phyloP scores from a whole-genome alignment of 53 echinoderm and acorn worm species.

The Paelopatides confundens region DNA sequence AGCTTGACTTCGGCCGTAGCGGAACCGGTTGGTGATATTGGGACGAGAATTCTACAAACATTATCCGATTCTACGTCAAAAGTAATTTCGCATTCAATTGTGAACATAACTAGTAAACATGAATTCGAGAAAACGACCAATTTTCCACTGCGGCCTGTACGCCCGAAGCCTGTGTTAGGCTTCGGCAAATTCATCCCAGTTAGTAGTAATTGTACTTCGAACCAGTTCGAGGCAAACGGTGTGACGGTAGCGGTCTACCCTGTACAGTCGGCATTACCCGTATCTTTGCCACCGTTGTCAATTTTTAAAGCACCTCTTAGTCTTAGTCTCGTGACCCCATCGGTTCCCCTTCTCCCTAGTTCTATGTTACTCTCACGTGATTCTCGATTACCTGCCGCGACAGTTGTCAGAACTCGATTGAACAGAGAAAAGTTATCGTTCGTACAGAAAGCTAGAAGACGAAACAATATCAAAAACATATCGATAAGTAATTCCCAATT shows the following conservation, averaged over 20 bases:
- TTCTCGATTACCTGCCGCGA: neutral
- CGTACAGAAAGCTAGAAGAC: neutral
- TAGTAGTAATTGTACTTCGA: neutral
- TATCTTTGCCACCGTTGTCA: conserved; percentile 19
- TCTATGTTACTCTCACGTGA: neutral
- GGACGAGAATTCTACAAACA: neutral
- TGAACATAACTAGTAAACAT: conserved; percentile 14
- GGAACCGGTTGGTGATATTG: neutral
- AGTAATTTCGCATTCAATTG: conserved; percentile 41
- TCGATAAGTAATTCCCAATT: neutral
- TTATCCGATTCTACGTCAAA: neutral
- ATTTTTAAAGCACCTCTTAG: conserved; percentile 14
- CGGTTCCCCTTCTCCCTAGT: conserved; percentile 11
- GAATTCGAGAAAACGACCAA: neutral
- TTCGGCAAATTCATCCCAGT: neutral
- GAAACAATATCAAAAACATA: neutral
- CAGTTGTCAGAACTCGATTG: neutral
- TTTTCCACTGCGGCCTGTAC: neutral
- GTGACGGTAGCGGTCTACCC: neutral
- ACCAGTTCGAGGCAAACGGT: neutral
- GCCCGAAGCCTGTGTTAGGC: conserved; percentile 9
- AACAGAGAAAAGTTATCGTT: neutral
- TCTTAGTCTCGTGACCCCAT: neutral
- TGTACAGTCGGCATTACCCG: neutral
- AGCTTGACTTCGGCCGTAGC: neutral